Evolutionary conservation across 2,113 vertebrate species (phyloP).

Genomic region (Pollachius pollachius): DNA sequence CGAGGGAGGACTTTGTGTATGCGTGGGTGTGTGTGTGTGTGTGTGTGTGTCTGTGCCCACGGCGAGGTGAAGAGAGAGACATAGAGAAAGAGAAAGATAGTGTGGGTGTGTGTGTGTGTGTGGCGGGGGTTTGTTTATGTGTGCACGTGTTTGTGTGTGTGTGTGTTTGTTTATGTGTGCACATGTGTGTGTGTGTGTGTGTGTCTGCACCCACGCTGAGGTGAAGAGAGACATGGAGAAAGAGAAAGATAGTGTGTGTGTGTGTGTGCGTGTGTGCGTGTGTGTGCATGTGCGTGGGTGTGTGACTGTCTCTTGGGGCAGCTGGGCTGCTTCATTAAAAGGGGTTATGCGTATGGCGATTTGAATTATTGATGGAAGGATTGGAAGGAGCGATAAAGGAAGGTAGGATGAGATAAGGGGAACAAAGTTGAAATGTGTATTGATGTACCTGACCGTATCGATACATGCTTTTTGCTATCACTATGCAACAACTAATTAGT

Average conservation of each 20-base stretch:
- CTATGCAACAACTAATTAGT: too few relatives aligned
- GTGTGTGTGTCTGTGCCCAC: too few relatives aligned
- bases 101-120: slow-evolving; percentile 23
- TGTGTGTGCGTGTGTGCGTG: background rate
- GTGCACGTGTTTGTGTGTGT: slow-evolving; percentile 15
- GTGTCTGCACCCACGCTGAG: too few relatives aligned
- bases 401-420: background rate
- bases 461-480: too few relatives aligned
- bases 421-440: background rate
- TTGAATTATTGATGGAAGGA: slow-evolving; percentile 58
- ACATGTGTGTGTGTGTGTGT: too few relatives aligned
- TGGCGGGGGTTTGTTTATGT: background rate
- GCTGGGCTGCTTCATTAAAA: slow-evolving; percentile 38
- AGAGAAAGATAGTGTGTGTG: background rate
- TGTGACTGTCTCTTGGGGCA: slow-evolving; percentile 28
- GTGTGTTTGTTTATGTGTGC: too few relatives aligned
- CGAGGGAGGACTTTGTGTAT: too few relatives aligned
- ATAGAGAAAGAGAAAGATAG: too few relatives aligned
- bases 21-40: too few relatives aligned
- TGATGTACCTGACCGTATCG: too few relatives aligned
- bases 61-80: too few relatives aligned
- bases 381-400: slow-evolving; percentile 32
- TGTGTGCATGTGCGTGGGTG: slow-evolving; percentile 6
- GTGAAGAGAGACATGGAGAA: too few relatives aligned
- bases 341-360: slow-evolving; percentile 26